Conservation (phyloP, 2,888 invertebrate genomes). For the Ecdyonurus torrentis region DNA sequence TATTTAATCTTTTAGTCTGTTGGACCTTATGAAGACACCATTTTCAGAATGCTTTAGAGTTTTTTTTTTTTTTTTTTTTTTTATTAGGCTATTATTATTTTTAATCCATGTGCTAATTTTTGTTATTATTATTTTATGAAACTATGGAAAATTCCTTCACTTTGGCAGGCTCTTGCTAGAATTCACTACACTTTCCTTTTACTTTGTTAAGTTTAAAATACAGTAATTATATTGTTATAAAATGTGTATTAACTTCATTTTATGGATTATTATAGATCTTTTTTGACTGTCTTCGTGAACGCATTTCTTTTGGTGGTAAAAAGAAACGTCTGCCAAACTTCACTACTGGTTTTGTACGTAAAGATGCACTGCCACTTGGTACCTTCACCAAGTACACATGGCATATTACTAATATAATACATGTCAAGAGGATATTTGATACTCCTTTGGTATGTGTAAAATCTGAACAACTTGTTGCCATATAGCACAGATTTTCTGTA, state of each 20-base stretch:
- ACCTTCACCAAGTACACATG: slow-evolving; percentile 52
- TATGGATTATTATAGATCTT: slow-evolving; percentile 33
- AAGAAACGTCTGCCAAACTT: slow-evolving; percentile 48
- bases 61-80: no score
- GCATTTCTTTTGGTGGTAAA: slow-evolving; percentile 42
- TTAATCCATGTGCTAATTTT: no score
- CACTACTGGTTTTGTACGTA: slow-evolving; percentile 38
- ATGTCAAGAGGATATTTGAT: slow-evolving; percentile 56
- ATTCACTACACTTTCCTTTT: no score
- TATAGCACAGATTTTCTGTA: background rate
- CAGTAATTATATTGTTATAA: background rate
- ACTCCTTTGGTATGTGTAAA: slow-evolving; percentile 33
- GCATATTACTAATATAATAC: slow-evolving; percentile 51
- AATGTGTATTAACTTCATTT: background rate
- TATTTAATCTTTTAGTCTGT: no score
- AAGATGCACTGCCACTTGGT: slow-evolving; percentile 42
- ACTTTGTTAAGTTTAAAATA: no score
- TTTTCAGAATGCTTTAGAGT: no score
- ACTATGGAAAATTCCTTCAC: no score
- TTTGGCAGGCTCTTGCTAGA: no score
- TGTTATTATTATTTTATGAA: no score
- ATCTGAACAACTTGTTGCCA: background rate
- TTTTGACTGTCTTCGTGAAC: slow-evolving; percentile 52
- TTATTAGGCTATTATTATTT: no score
- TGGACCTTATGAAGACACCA: no score